These are phyloP conservation scores for Calyptommatus sinebrachiatus DNA, from an alignment of 2,113 vertebrate genomes.

Conservation along the genomic window DNA sequence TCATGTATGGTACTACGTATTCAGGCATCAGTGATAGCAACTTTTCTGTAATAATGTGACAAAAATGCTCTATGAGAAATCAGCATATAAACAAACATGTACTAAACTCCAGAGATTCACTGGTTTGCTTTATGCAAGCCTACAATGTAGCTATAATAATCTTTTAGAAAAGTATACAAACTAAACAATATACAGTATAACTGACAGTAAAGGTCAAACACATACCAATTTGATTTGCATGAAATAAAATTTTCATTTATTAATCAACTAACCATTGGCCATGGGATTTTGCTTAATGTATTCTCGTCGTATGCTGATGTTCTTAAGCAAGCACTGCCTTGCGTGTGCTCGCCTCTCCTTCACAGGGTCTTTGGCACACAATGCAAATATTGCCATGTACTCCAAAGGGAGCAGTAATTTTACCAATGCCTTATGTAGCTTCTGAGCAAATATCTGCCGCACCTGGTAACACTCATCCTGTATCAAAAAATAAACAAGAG, in stretches of 20 bases:
- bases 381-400: conserved; percentile 96
- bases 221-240: not conserved
- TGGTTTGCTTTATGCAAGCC: not conserved
- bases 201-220: not conserved
- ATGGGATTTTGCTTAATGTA: conserved; percentile 96
- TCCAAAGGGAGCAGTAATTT: conserved; percentile 93
- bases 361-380: conserved; percentile 98
- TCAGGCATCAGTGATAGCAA: conserved; percentile 92
- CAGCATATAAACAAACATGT: not conserved
- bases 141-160: not conserved
- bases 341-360: conserved; percentile 97
- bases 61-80: not conserved
- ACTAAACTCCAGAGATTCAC: not conserved
- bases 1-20: conserved; percentile 97
- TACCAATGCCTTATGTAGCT: conserved; percentile 93
- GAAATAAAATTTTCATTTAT: not conserved
- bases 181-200: not conserved
- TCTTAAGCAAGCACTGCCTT: conserved; percentile 97
- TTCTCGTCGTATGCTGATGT: conserved; percentile 96
- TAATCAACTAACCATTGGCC: conserved; percentile 81
- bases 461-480: conserved; percentile 99
- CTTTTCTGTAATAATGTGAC: conserved; percentile 81
- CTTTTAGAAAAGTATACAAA: not conserved
- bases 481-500: conserved; percentile 38
- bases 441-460: conserved; percentile 97